These are phyloP conservation scores for Trilocha varians DNA, from an alignment of 2,888 invertebrate genomes.

Conservation along the genomic window DNA sequence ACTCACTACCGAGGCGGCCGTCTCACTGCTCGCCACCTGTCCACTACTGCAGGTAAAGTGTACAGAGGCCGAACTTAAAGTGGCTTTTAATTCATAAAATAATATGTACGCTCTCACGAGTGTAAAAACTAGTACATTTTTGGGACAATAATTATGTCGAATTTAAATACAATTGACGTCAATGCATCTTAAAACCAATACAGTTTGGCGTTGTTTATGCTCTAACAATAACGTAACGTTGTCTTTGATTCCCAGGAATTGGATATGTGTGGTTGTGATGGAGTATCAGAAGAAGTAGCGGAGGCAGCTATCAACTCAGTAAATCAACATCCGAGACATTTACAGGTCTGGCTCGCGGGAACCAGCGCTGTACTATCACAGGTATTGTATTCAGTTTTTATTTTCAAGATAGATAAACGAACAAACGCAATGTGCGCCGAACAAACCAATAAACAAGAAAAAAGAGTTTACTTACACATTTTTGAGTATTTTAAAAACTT, in stretches of 20 bases:
- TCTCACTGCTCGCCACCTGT: constrained; percentile 29
- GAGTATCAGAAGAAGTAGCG: constrained; percentile 38
- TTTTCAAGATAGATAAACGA: no score
- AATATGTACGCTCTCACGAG: no score
- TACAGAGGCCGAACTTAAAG: no score
- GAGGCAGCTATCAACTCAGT: constrained; percentile 32
- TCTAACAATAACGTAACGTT: not conserved
- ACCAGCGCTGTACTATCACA: constrained; percentile 30
- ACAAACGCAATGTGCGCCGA: no score
- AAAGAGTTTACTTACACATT: not conserved
- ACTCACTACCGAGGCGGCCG: constrained; percentile 35
- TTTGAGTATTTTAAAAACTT: no score
- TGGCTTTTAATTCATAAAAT: no score
- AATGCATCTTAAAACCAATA: no score
- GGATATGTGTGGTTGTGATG: constrained; percentile 53
- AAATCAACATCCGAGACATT: constrained; percentile 25
- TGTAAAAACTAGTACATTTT: no score
- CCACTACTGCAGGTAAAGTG: constrained; percentile 30
- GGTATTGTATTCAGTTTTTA: constrained; percentile 13
- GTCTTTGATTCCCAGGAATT: constrained; percentile 28
- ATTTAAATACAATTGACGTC: no score
- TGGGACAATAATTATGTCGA: no score
- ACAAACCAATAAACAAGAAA: no score
- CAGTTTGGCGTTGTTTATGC: no score
- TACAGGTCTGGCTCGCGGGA: constrained; percentile 38